A percentile compares a stretch with the other conserved stretches of the same genome.
phyloP scores from a whole-genome alignment of 2,113 vertebrate species.

The Okapia johnstoni region DNA sequence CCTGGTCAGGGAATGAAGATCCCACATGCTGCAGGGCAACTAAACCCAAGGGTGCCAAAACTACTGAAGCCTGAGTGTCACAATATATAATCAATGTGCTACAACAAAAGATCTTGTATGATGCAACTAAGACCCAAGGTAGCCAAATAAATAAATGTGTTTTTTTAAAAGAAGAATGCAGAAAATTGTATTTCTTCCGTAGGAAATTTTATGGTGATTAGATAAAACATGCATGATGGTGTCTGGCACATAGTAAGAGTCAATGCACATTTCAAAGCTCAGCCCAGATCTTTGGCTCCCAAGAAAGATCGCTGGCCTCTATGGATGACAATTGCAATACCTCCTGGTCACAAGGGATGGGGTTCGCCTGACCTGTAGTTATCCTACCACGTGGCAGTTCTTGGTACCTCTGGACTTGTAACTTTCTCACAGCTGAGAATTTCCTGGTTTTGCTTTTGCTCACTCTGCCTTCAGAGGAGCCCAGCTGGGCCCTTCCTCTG shows the following conservation, averaged over 20 bases:
- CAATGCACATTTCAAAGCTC: neutral
- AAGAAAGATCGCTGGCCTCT: neutral
- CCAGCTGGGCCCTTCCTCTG: neutral
- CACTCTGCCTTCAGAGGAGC: neutral
- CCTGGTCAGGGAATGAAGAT: neutral
- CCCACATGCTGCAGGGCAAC: neutral
- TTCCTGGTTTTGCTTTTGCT: neutral
- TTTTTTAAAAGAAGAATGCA: neutral
- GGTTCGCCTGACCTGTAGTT: neutral
- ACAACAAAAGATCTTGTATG: neutral
- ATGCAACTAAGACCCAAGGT: neutral
- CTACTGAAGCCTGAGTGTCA: neutral
- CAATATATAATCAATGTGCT: neutral
- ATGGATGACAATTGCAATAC: neutral
- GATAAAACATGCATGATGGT: neutral
- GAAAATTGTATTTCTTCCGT: neutral
- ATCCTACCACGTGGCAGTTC: neutral
- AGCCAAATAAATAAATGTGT: neutral
- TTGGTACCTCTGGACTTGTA: neutral
- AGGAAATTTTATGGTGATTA: neutral
- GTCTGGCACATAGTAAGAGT: neutral
- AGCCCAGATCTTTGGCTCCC: neutral
- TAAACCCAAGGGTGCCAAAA: neutral
- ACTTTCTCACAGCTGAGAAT: neutral
- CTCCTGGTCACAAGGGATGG: neutral